Evolutionary conservation across 2,797 vertebrate species (phyloP).

Genomic region (Scyliorhinus canicula): DNA sequence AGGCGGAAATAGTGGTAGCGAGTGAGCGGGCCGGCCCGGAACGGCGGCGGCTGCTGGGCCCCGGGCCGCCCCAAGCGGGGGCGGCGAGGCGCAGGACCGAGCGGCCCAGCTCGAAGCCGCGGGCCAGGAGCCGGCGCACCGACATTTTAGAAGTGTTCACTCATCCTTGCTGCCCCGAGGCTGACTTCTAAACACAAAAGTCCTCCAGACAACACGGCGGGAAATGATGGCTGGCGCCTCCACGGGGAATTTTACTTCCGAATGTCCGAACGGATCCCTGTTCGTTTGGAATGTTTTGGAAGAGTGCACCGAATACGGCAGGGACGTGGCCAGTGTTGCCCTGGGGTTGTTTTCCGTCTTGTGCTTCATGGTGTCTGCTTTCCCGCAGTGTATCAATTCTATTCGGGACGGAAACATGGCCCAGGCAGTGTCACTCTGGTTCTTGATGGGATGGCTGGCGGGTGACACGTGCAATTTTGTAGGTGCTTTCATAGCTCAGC

Average conservation of each 20-base stretch:
- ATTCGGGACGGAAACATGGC: slow-evolving; percentile 85
- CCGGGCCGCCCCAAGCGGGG: slow-evolving; percentile 39
- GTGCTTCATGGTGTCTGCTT: slow-evolving; percentile 76
- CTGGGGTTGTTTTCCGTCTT: slow-evolving; percentile 81
- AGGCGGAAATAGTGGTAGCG: slow-evolving; percentile 70
- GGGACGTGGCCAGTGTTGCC: slow-evolving; percentile 76
- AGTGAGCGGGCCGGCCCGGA: slow-evolving; percentile 51
- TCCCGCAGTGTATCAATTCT: slow-evolving; percentile 89
- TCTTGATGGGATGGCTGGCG: slow-evolving; percentile 82
- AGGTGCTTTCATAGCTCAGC: slow-evolving; percentile 84
- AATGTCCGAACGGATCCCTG: slow-evolving; percentile 75
- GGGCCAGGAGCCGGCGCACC: slow-evolving; percentile 63
- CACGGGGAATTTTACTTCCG: slow-evolving; percentile 58
- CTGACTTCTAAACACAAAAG: background rate
- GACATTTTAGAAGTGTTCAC: slow-evolving; percentile 64
- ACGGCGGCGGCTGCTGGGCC: background rate
- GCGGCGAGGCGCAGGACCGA: slow-evolving; percentile 55
- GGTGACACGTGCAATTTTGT: slow-evolving; percentile 87
- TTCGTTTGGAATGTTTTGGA: slow-evolving; percentile 76
- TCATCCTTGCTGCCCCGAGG: background rate
- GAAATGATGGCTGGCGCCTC: background rate
- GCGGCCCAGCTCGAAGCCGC: slow-evolving; percentile 67
- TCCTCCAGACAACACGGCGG: no score
- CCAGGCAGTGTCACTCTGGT: slow-evolving; percentile 84
- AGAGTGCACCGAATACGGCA: slow-evolving; percentile 73